phyloP scores from a whole-genome alignment of 2,888 invertebrate species.

The Ectropis crepuscularia region DNA sequence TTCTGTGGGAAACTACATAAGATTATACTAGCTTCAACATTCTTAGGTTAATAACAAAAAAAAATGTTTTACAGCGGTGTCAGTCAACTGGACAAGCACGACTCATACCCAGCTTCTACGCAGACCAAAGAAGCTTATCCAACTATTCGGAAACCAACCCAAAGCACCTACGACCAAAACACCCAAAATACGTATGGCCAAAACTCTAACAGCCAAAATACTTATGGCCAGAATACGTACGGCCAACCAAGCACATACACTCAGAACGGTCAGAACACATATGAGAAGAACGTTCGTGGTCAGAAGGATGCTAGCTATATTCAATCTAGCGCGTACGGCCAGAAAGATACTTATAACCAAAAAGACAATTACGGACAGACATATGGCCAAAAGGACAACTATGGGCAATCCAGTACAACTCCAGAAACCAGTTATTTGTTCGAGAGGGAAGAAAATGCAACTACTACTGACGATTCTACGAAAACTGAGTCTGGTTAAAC shows the following conservation, averaged over 20 bases:
- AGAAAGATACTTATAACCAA: slow-evolving; percentile 29
- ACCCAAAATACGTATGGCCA: slow-evolving; percentile 33
- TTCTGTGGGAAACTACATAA: too few relatives aligned
- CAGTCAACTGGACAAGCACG: slow-evolving; percentile 55
- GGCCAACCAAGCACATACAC: slow-evolving; percentile 33
- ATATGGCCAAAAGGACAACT: slow-evolving; percentile 41
- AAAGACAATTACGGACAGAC: slow-evolving; percentile 14
- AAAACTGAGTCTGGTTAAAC: slow-evolving; percentile 52
- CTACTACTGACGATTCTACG: slow-evolving; percentile 69
- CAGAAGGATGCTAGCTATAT: background rate
- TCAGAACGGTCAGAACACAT: slow-evolving; percentile 12
- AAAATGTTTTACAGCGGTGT: slow-evolving; percentile 56
- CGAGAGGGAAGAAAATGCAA: slow-evolving; percentile 76
- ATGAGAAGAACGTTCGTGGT: slow-evolving; percentile 8
- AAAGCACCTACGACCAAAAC: slow-evolving; percentile 44
- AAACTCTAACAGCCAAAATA: slow-evolving; percentile 2
- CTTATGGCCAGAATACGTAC: slow-evolving; percentile 37
- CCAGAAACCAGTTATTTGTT: slow-evolving; percentile 84
- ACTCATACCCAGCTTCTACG: slow-evolving; percentile 46
- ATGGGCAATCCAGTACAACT: slow-evolving; percentile 57
- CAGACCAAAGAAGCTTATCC: slow-evolving; percentile 47
- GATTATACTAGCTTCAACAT: too few relatives aligned
- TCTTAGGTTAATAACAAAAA: too few relatives aligned
- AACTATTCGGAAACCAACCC: slow-evolving; percentile 40
- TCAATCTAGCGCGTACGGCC: background rate